Evolutionary conservation across 2,797 vertebrate species (phyloP).

Genomic region (Threskiornis aethiopicus): DNA sequence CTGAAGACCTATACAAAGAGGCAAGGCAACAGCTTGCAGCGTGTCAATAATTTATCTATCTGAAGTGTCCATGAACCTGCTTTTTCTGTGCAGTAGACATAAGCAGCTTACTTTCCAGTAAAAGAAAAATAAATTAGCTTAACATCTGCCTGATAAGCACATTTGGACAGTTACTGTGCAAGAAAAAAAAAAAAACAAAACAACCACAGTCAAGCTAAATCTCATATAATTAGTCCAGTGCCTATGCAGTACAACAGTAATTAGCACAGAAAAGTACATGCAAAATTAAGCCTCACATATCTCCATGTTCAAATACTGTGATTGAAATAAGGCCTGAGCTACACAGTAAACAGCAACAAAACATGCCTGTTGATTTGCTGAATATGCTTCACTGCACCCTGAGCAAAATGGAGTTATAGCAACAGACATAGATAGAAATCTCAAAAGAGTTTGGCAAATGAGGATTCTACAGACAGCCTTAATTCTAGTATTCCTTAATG

Average conservation of each 20-base stretch:
- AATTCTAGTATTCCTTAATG: background rate
- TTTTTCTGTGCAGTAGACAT: background rate
- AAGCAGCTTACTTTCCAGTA: background rate
- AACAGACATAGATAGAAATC: background rate
- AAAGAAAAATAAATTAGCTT: background rate
- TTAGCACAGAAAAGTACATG: background rate
- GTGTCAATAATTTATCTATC: background rate
- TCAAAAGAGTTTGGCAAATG: background rate
- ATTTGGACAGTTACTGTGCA: background rate
- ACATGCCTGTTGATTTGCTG: background rate
- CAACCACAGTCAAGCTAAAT: background rate
- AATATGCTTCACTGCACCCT: fast-evolving
- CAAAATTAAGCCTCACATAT: background rate
- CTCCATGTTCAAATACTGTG: background rate
- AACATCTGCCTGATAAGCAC: background rate
- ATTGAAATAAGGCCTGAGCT: background rate
- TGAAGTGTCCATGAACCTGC: background rate
- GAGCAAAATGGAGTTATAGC: background rate
- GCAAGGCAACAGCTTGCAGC: background rate
- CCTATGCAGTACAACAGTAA: background rate
- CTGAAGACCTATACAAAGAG: background rate
- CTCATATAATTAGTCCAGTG: background rate
- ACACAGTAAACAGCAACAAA: background rate
- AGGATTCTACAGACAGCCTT: background rate
- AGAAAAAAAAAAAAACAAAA: background rate